These are phyloP conservation scores for Hypotaenidia okinawae DNA, from an alignment of 2,797 vertebrate genomes.

Conservation along the genomic window DNA sequence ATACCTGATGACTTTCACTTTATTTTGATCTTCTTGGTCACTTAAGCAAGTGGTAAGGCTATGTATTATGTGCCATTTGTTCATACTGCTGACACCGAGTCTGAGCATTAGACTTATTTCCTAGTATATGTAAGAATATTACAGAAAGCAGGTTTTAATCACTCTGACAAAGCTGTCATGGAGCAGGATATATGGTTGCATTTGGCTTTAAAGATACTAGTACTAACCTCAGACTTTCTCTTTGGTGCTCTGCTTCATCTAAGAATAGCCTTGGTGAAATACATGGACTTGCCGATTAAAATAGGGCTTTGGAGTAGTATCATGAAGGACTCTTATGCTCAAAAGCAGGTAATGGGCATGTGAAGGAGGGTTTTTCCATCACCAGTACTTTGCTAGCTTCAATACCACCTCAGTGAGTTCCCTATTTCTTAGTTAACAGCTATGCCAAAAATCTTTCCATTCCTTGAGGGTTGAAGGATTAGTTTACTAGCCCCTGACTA, in stretches of 20 bases:
- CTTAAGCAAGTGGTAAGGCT: background rate
- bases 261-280: background rate
- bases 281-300: background rate
- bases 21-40: constrained; percentile 18
- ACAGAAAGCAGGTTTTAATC: background rate
- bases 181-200: background rate
- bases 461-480: background rate
- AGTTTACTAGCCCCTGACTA: background rate
- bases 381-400: background rate
- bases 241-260: background rate
- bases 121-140: background rate
- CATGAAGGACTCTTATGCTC: background rate
- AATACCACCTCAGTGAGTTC: background rate
- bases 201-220: background rate
- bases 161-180: background rate
- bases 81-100: background rate
- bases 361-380: background rate
- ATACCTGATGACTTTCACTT: constrained; percentile 2
- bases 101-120: background rate
- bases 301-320: background rate
- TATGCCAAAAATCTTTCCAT: background rate
- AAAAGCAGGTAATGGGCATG: background rate
- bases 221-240: background rate
- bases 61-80: background rate
- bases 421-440: background rate